Base-by-base conservation (phyloP, 1,140 invertebrate genomes). In the Danaus plexippus region DNA sequence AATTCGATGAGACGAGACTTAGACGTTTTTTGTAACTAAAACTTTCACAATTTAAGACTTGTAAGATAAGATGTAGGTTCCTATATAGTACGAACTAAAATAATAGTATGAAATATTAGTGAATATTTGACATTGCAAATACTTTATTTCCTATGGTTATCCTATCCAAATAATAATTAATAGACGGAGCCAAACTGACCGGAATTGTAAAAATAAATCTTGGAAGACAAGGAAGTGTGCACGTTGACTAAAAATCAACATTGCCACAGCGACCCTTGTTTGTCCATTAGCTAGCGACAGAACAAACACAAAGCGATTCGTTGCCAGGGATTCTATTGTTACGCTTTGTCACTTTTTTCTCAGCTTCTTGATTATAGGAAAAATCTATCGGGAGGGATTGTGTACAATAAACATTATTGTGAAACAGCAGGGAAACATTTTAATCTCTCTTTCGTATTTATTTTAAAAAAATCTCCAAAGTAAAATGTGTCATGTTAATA, bases 241-340 rank as follows among this genome's bases (percentile, higher is more conserved):
- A 57, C 58, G 50, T 61, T 77, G 77, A 81, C 78, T 81, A 63
- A 81, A 81, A 81, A 79, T 75, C 76, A 81, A 81, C 78, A 81
- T 73, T 72, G 73, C 68, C 66, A 58, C 61, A 61, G 54, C 72
- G 64, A 70, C 73, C 75, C 73, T 71, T 81, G 78, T 81, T 81
- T 81, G 78, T 78, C 78, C 78, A 81, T 81, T 81, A 81, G 78
- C 72, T 69, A 64, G 64, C 73, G 65, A 72, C 73, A 65, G 64
- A 64, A 56, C 76, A 81, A 81, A 81, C 73, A 75, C 58, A 52
- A 71, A 52, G 65, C 71, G 66, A 80, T 70, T 73, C 64, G 57
- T 64, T 66, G 69, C 66, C 66, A 71, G 59, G 69, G 65, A 72
- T 65, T 75, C 67, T 60, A 64, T 69, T 76, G 66, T 70, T 71